These are phyloP conservation scores for Larimichthys polyactis DNA, from an alignment of 2,113 vertebrate species.

Conservation along the genomic window DNA sequence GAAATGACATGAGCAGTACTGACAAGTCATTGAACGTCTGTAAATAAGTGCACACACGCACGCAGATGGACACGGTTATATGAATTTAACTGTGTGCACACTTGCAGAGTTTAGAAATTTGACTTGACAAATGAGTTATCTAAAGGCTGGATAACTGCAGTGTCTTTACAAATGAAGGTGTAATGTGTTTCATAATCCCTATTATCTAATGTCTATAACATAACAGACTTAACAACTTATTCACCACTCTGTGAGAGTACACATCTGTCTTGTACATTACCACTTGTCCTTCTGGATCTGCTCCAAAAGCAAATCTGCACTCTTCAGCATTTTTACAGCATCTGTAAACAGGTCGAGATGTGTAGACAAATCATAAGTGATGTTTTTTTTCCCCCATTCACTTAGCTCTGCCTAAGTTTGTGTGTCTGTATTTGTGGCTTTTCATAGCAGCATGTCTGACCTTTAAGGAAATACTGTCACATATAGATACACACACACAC, in stretches of 20 bases:
- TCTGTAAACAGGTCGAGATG: slow-evolving; percentile 9
- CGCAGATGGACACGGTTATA: background rate
- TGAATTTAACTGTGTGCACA: slow-evolving; percentile 1
- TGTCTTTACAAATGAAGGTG: background rate
- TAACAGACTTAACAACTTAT: background rate
- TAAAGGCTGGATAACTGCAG: background rate
- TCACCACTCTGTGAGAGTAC: background rate
- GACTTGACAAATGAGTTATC: background rate
- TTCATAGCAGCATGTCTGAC: slow-evolving; percentile 60
- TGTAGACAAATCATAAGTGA: background rate
- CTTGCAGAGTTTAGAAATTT: background rate
- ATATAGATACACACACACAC: slow-evolving; percentile 39
- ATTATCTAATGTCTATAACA: background rate
- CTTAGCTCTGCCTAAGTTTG: background rate
- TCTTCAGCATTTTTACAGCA: slow-evolving; percentile 20
- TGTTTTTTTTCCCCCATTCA: slow-evolving; percentile 12
- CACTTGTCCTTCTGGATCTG: background rate
- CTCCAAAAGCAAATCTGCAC: background rate
- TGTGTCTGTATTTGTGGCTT: slow-evolving; percentile 48
- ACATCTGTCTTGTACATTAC: slow-evolving; percentile 13
- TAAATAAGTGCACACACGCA: slow-evolving; percentile 13
- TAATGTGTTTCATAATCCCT: background rate
- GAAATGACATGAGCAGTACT: slow-evolving; percentile 26
- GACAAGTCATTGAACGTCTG: slow-evolving; percentile 41
- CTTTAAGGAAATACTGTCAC: slow-evolving; percentile 60